A percentile compares a stretch with the other conserved stretches of the same genome.
phyloP scores from a whole-genome alignment of 2,797 vertebrate genomes.

The Enteromius anoplus region DNA sequence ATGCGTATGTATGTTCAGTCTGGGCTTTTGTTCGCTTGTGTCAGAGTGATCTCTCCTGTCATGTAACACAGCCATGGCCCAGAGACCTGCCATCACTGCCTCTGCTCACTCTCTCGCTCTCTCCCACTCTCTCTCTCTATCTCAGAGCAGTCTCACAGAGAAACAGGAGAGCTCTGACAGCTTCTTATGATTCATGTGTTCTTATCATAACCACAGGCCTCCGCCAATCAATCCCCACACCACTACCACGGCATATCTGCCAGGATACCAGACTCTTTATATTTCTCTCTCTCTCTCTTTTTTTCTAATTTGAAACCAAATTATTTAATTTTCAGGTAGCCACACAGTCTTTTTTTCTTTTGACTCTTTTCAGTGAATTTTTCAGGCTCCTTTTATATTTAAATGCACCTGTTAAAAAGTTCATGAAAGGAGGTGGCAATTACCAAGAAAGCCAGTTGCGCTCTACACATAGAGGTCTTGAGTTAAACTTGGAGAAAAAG shows the following conservation, averaged over 20 bases:
- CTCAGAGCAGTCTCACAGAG: constrained; percentile 31
- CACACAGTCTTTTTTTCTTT: neutral
- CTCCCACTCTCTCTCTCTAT: constrained; percentile 1
- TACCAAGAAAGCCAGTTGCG: neutral
- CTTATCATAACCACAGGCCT: constrained; percentile 45
- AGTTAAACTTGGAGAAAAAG: neutral
- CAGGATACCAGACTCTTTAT: constrained; percentile 11
- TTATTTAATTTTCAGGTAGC: constrained; percentile 3
- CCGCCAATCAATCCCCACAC: constrained; percentile 27
- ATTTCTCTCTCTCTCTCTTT: neutral
- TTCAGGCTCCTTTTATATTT: constrained; percentile 9
- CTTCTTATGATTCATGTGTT: constrained; percentile 45
- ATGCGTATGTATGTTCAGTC: constrained; percentile 63
- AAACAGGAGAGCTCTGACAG: constrained; percentile 42
- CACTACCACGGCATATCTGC: neutral
- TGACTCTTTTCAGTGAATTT: neutral
- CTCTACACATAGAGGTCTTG: neutral
- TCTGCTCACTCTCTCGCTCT: constrained; percentile 19
- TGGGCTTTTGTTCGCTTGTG: constrained; percentile 52
- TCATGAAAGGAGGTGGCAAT: constrained; percentile 18
- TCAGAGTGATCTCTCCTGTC: constrained; percentile 57
- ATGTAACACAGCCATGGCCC: constrained; percentile 58
- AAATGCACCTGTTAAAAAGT: constrained; percentile 15
- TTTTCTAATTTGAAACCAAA: constrained; percentile 4
- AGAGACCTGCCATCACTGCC: constrained; percentile 52